A percentile compares a stretch with the other conserved stretches of the same genome.
Conservation (phyloP, 1,140 invertebrate species). For the Lerema accius region DNA sequence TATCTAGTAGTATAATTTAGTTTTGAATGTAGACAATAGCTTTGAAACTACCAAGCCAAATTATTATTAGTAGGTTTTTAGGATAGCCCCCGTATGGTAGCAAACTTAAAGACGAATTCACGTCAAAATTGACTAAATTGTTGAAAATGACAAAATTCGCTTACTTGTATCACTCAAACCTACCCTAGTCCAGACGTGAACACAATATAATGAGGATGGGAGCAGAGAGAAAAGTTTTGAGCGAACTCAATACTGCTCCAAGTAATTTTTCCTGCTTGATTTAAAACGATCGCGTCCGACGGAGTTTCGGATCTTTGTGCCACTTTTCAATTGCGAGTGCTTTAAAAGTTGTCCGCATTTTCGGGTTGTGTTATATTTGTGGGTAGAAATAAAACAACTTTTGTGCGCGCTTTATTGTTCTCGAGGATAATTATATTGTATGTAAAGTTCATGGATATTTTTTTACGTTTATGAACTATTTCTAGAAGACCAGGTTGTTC, state of each 20-base stretch:
- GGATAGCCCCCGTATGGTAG: too few relatives aligned
- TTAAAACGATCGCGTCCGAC: constrained; percentile 71
- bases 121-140: too few relatives aligned
- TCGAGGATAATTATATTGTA: neutral
- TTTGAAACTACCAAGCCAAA: too few relatives aligned
- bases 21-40: too few relatives aligned
- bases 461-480: too few relatives aligned
- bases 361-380: constrained; percentile 15
- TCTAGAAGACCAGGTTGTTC: too few relatives aligned
- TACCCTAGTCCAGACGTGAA: constrained; percentile 62
- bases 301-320: constrained; percentile 61
- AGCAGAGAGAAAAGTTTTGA: constrained; percentile 71
- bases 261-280: constrained; percentile 78
- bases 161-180: constrained; percentile 6
- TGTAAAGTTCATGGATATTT: neutral
- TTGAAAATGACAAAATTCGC: neutral
- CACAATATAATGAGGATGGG: constrained; percentile 77
- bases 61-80: too few relatives aligned
- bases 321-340: constrained; percentile 49
- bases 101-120: too few relatives aligned
- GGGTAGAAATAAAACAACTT: constrained; percentile 12
- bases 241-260: constrained; percentile 69
- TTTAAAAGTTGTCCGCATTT: constrained; percentile 34
- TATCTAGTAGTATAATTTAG: too few relatives aligned
- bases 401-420: constrained; percentile 19